Conservation (phyloP, 1,140 invertebrate species). For the Drosophila grimshawi region DNA sequence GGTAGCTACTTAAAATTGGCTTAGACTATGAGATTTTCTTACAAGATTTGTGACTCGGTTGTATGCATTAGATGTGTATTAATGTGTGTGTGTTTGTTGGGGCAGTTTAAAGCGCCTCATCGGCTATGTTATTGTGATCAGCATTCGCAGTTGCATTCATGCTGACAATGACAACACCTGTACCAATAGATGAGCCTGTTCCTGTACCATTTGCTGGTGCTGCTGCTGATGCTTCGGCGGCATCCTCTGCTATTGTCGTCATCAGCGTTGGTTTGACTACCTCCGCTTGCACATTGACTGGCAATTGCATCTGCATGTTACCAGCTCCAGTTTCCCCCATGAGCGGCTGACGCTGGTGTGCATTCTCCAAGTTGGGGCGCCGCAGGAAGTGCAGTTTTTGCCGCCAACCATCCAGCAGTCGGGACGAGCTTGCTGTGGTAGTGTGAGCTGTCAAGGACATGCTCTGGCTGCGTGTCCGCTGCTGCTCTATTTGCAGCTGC, state of each 20-base stretch:
- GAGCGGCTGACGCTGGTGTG: slow-evolving; percentile 73
- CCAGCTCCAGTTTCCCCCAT: slow-evolving; percentile 67
- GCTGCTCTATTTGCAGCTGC: slow-evolving; percentile 31
- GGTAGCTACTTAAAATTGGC: slow-evolving; percentile 49
- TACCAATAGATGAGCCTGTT: slow-evolving; percentile 4
- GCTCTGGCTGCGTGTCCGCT: slow-evolving; percentile 62
- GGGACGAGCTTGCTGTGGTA: slow-evolving; percentile 26
- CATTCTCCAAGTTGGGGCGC: slow-evolving; percentile 71
- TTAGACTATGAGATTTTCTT: slow-evolving; percentile 73
- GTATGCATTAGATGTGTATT: not conserved
- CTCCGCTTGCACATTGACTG: slow-evolving; percentile 12
- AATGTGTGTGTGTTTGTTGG: not conserved
- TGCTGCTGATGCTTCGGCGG: slow-evolving; percentile 32
- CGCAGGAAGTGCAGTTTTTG: slow-evolving; percentile 74
- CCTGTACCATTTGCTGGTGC: slow-evolving; percentile 14
- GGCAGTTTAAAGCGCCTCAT: slow-evolving; percentile 74
- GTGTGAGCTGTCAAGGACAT: slow-evolving; percentile 32
- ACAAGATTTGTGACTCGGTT: slow-evolving; percentile 46
- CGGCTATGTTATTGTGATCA: slow-evolving; percentile 62
- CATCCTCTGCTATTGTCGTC: slow-evolving; percentile 71
- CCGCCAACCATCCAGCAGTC: slow-evolving; percentile 64
- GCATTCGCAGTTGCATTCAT: slow-evolving; percentile 49
- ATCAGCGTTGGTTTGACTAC: slow-evolving; percentile 51
- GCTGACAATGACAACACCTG: slow-evolving; percentile 65
- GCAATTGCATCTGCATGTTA: slow-evolving; percentile 22